These are phyloP conservation scores for Hyperoplus lanceolatus DNA, from an alignment of 2,797 vertebrate genomes.

Conservation along the genomic window DNA sequence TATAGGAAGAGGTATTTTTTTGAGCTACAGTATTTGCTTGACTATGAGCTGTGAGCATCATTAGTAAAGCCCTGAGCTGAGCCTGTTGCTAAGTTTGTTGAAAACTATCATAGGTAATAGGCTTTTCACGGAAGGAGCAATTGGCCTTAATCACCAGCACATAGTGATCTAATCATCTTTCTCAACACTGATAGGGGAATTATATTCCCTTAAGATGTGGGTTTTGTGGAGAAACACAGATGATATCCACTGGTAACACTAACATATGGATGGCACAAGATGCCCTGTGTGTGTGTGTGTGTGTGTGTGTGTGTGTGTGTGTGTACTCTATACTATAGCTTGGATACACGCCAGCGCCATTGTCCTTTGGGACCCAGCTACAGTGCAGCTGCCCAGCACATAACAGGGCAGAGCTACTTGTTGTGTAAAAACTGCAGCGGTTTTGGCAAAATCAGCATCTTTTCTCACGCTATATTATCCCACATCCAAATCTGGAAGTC, in stretches of 20 bases:
- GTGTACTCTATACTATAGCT: slow-evolving; percentile 25
- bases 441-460: slow-evolving; percentile 48
- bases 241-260: slow-evolving; percentile 50
- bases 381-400: slow-evolving; percentile 55
- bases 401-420: slow-evolving; percentile 26
- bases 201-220: slow-evolving; percentile 34
- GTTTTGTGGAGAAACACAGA: slow-evolving; percentile 49
- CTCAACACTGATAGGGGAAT: slow-evolving; percentile 26
- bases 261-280: slow-evolving; percentile 60
- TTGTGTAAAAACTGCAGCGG: slow-evolving; percentile 32
- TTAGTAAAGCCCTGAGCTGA: not conserved
- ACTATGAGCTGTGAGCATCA: not conserved
- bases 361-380: slow-evolving; percentile 61
- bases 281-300: not conserved
- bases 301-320: too few relatives aligned
- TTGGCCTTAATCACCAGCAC: slow-evolving; percentile 31
- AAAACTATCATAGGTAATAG: not conserved
- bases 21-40: not conserved
- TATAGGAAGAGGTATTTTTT: not conserved
- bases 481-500: not conserved
- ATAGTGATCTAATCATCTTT: slow-evolving; percentile 34
- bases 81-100: not conserved
- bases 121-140: slow-evolving; percentile 5
- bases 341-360: slow-evolving; percentile 47
- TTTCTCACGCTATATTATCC: slow-evolving; percentile 9